These are phyloP conservation scores for Aspiorhynchus laticeps DNA, from an alignment of 2,113 vertebrate genomes.

Conservation along the genomic window DNA sequence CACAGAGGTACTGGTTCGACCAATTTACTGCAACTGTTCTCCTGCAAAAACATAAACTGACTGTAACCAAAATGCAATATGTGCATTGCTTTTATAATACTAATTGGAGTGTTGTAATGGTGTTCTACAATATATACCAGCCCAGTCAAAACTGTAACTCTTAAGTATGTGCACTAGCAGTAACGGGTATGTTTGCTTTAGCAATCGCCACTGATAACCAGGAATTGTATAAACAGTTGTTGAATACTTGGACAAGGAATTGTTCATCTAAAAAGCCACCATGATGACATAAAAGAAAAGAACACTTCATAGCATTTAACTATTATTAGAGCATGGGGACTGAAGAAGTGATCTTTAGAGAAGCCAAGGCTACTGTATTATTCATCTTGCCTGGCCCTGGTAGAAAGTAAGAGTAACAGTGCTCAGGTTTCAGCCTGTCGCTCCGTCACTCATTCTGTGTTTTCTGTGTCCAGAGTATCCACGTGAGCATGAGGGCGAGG, in stretches of 20 bases:
- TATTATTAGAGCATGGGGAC: neutral
- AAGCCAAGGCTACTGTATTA: slow-evolving; percentile 19
- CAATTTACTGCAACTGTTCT: neutral
- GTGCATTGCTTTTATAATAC: neutral
- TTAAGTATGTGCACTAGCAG: neutral
- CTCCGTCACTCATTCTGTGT: neutral
- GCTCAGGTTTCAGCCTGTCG: slow-evolving; percentile 29
- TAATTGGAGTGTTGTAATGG: neutral
- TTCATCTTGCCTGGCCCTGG: slow-evolving; percentile 27
- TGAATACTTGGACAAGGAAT: neutral
- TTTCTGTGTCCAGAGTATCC: slow-evolving; percentile 26
- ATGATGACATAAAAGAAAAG: neutral
- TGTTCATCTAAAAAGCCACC: neutral
- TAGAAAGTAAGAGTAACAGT: slow-evolving; percentile 34
- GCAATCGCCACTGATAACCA: neutral
- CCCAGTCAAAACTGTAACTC: neutral
- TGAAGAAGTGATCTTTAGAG: neutral
- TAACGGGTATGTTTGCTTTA: neutral
- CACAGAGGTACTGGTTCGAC: neutral
- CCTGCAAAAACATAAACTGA: neutral
- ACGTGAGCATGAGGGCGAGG: slow-evolving; percentile 59
- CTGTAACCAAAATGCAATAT: neutral
- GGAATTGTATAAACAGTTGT: neutral
- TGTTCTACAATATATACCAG: neutral
- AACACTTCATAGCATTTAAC: neutral